Evolutionary conservation across 1,140 invertebrate genomes (phyloP), one percentile per base, ranked within the genome.

Genomic region (Apis florea): DNA sequence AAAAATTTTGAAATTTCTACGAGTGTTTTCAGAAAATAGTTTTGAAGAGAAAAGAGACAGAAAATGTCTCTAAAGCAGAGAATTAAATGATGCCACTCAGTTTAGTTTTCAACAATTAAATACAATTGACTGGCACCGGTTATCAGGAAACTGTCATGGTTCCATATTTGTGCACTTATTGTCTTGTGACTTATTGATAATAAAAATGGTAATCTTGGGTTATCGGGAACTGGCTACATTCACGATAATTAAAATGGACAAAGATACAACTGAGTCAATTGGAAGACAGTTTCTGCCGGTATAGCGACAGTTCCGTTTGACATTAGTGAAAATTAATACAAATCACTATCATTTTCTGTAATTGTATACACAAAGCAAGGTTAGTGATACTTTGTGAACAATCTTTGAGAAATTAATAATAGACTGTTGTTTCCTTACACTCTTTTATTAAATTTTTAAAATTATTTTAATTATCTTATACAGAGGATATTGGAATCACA

Each of bases 161-260:
- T 47, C 64, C 15, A 71, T 19, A 54, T 8, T 73, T 79, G 71
- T 40, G 79, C 61, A 19, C 31, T 71, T n/a, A n/a, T n/a, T n/a
- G n/a, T n/a, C n/a, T n/a, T n/a, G n/a, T n/a, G n/a, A 12, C 75
- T 70, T 68, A 83, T 83, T 40, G 85, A 83, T 83, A 83, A n/a
- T 12, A 24, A n/a, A 68, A 56, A 47, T 40, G 81, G 83, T 86
- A 87, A 74, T 83, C 51, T 26, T 47, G 21, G 21, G 56, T 83
- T 87, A 87, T 86, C 85, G 40, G 15, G 68, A 64, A 49, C 71
- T 59, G 15, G 4, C n/a, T 66, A 61, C 63, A 80, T 80, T 61
- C 56, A 24, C n/a, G 56, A 56, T 67, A 40, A 80, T 78, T 56
- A 86, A 63, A 86, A 87, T 86, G 53, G 49, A 19, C 13, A 61